Base-by-base conservation (phyloP, 2,888 invertebrate genomes). In the Sepiola atlantica region DNA sequence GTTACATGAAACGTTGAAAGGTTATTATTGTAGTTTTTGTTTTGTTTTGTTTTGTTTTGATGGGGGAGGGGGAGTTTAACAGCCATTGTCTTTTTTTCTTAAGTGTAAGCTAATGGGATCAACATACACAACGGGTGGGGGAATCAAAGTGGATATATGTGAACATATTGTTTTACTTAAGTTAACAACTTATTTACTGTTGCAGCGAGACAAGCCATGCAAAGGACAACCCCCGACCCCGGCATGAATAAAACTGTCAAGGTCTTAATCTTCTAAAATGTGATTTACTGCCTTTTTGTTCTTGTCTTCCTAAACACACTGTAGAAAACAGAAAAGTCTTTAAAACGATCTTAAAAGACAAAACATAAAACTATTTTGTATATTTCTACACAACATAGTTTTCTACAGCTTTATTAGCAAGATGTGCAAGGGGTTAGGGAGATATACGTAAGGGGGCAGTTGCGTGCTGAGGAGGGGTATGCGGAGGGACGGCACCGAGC, bases 141-240 rank as follows among this genome's bases (percentile, higher is more conserved):
- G 32, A 32, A 32, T 45, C 45, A 32, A 77, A 32, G n/a, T 77
- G 77, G 77, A 77, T 77, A 32, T 32, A 18, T 77, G 18, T 32
- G 77, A 77, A 77, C 77, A 77, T 77, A 77, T n/a, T 77, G 77
- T 77, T 77, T 77, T 77, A n/a, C 77, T 77, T 77, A 77, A 77
- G 77, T 77, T n/a, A 77, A 77, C 77, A 32, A 77, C 77, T 77
- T 77, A 77, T 77, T 77, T n/a, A n/a, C 77, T 77, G 77, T 77
- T 77, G n/a, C 77, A 77, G 77, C 16, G 77, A 77, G 32, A 77
- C 77, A 77, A 77, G 18, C 77, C 77, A 77, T 77, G 77, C 77
- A 77, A 77, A 16, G 32, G 77, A 32, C 32, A n/a, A n/a, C 32
- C 57, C 77, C n/a, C 77, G 21, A n/a, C n/a, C 77, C 32, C 14